A percentile compares a stretch with the other conserved stretches of the same genome.
These are phyloP conservation scores for Eleutherodactylus coqui DNA, from an alignment of 2,797 vertebrate species.

Conservation along the genomic window DNA sequence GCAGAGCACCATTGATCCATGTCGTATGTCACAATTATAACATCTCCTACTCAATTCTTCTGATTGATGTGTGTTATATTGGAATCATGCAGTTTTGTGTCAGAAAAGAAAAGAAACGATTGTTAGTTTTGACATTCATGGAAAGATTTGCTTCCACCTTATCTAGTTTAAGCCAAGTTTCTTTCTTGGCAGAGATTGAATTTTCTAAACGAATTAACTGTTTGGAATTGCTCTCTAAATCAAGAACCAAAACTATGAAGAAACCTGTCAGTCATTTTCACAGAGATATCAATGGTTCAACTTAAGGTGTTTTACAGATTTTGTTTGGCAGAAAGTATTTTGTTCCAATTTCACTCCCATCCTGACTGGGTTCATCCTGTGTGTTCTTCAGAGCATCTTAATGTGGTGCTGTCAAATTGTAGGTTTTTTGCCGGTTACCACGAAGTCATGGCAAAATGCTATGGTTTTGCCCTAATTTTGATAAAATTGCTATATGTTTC, in stretches of 20 bases:
- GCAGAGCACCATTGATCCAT: slow-evolving; percentile 44
- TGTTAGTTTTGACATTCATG: slow-evolving; percentile 23
- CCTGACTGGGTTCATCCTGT: no score
- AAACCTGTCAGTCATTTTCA: background rate
- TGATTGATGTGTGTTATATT: slow-evolving; percentile 50
- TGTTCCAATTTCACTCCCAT: no score
- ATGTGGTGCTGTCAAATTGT: no score
- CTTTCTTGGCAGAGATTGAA: background rate
- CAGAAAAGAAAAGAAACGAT: background rate
- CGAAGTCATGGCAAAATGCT: no score
- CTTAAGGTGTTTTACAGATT: no score
- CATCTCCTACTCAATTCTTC: slow-evolving; percentile 45
- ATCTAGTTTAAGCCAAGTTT: background rate
- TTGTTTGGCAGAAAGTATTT: no score
- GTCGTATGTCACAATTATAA: slow-evolving; percentile 53
- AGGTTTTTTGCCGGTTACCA: no score
- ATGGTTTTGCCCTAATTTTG: no score
- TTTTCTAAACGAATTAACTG: background rate
- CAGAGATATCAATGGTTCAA: no score
- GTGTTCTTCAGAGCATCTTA: no score
- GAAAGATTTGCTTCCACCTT: background rate
- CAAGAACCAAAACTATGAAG: background rate
- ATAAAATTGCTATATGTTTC: no score
- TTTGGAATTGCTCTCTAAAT: background rate
- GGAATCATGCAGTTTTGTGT: background rate